These are phyloP conservation scores for Xenus cinereus DNA, from an alignment of 2,113 vertebrate species.

Conservation along the genomic window DNA sequence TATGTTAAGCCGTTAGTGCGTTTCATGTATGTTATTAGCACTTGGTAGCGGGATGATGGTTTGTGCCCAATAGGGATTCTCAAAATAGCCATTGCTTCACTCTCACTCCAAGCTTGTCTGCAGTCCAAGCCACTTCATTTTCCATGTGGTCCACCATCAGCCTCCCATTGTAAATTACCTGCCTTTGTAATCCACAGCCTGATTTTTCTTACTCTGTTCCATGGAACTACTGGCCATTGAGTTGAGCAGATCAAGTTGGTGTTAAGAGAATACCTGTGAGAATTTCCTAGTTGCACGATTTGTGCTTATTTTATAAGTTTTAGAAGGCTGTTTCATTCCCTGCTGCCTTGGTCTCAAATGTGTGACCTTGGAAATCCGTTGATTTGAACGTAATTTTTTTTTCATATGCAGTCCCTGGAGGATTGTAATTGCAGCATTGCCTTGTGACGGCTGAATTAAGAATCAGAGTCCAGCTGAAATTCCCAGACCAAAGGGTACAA, in stretches of 20 bases:
- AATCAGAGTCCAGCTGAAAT: background rate
- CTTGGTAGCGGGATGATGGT: background rate
- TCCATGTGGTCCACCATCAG: background rate
- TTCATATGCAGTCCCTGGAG: background rate
- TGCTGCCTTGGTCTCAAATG: background rate
- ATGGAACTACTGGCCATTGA: background rate
- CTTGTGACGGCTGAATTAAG: background rate
- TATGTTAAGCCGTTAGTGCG: rapidly evolving
- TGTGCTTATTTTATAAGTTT: background rate
- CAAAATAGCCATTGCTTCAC: background rate
- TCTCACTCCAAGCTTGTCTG: background rate
- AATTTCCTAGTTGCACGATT: background rate
- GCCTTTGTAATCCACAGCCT: background rate
- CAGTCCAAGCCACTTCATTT: background rate
- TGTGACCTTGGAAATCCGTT: background rate
- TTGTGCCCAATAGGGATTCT: background rate
- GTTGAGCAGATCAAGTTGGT: background rate
- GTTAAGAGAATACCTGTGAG: background rate
- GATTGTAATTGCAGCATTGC: background rate
- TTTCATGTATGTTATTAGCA: background rate
- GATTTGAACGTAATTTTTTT: background rate
- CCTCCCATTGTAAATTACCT: background rate
- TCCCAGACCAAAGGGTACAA: background rate
- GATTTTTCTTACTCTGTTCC: background rate
- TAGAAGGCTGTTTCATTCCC: background rate